Conservation (phyloP, 2,888 invertebrate genomes). For the Sinhomidia bicolor region DNA sequence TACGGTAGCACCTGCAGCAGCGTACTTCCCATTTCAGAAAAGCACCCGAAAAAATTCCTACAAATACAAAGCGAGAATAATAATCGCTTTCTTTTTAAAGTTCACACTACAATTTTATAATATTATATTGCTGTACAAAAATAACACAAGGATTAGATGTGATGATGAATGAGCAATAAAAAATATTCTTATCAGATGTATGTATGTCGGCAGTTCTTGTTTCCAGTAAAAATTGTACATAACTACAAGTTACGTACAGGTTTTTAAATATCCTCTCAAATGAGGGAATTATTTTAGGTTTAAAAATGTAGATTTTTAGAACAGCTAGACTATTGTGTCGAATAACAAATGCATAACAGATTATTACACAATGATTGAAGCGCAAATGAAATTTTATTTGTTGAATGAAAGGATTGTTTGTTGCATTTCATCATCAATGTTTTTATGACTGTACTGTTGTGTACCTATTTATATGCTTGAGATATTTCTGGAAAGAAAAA, state of each 20-base stretch:
- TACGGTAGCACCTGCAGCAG: background rate
- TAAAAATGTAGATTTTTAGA: background rate
- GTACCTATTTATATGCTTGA: slow-evolving; percentile 46
- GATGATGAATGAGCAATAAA: background rate
- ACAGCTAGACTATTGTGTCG: background rate
- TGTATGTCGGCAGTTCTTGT: background rate
- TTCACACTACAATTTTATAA: background rate
- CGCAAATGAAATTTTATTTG: slow-evolving; percentile 42
- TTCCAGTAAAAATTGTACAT: background rate
- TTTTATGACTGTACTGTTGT: slow-evolving; percentile 34
- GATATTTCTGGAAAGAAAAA: slow-evolving; percentile 34
- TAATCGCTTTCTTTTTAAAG: background rate
- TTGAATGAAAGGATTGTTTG: background rate
- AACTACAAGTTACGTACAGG: no score
- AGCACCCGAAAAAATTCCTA: no score
- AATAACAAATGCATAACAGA: background rate
- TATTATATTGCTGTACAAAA: no score
- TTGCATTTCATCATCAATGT: slow-evolving; percentile 31
- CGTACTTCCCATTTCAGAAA: no score
- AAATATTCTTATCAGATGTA: background rate
- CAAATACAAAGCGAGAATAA: background rate
- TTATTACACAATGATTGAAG: background rate
- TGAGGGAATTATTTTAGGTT: no score
- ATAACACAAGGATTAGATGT: background rate
- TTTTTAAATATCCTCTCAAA: no score